Conservation (phyloP, 1,140 invertebrate genomes). For the Drosophila malerkotliana region DNA sequence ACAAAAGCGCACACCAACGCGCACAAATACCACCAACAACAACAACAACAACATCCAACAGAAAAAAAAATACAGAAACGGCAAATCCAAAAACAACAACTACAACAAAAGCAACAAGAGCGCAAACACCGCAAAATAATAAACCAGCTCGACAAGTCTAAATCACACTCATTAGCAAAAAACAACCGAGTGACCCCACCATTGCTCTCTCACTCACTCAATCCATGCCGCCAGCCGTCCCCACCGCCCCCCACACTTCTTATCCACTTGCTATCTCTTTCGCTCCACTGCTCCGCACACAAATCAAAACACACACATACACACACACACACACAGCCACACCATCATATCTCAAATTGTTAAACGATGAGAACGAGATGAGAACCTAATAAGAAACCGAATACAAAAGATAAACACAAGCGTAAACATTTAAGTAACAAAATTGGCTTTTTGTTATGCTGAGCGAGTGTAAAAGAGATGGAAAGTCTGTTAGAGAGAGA, state of each 20-base stretch:
- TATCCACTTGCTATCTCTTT: neutral
- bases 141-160: slow-evolving; percentile 81
- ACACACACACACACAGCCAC: slow-evolving; percentile 21
- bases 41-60: slow-evolving; percentile 24
- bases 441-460: slow-evolving; percentile 83
- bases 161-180: slow-evolving; percentile 81
- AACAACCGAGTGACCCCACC: slow-evolving; percentile 37
- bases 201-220: slow-evolving; percentile 25
- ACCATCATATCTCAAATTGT: slow-evolving; percentile 81
- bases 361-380: slow-evolving; percentile 83
- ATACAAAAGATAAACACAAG: slow-evolving; percentile 84
- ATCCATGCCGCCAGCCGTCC: neutral
- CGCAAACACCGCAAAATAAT: slow-evolving; percentile 82
- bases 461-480: slow-evolving; percentile 24
- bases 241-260: neutral
- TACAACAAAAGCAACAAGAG: slow-evolving; percentile 62
- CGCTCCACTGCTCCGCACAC: slow-evolving; percentile 16
- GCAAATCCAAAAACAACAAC: slow-evolving; percentile 13
- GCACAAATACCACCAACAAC: slow-evolving; percentile 40
- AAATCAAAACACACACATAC: slow-evolving; percentile 45
- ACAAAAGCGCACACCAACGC: slow-evolving; percentile 66
- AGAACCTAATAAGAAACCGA: slow-evolving; percentile 84
- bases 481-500: slow-evolving; percentile 11
- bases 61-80: neutral
- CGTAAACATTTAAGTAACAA: slow-evolving; percentile 84